Percentiles rank a stretch among this genome's conserved stretches.
phyloP scores from a whole-genome alignment of 2,113 vertebrate genomes.

The Thryonomys swinderianus region DNA sequence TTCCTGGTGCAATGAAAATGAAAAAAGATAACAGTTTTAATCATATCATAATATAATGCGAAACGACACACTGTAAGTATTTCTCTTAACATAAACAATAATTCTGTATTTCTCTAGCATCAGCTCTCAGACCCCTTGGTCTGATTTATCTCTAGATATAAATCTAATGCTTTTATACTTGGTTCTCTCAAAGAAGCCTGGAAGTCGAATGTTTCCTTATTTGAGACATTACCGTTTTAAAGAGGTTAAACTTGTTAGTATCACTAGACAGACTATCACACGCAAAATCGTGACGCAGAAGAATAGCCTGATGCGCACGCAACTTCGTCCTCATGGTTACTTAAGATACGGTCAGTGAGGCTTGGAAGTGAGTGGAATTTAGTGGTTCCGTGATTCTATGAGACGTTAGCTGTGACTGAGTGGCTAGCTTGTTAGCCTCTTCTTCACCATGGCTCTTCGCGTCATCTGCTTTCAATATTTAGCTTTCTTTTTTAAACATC shows the following conservation, averaged over 20 bases:
- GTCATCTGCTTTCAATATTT: not conserved
- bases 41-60: conserved; percentile 37
- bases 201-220: conserved; percentile 57
- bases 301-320: conserved; percentile 41
- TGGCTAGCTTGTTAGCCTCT: not conserved
- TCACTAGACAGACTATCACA: conserved; percentile 15
- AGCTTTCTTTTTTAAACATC: not conserved
- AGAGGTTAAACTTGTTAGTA: conserved; percentile 64
- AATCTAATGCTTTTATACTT: conserved; percentile 55
- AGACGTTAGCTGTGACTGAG: not conserved
- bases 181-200: conserved; percentile 61
- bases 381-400: conserved; percentile 46
- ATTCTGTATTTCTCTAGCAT: conserved; percentile 4
- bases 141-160: not conserved
- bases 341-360: conserved; percentile 63
- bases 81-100: conserved; percentile 58
- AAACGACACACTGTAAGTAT: not conserved
- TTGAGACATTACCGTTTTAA: conserved; percentile 68
- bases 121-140: conserved; percentile 14
- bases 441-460: conserved; percentile 15
- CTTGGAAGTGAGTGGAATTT: conserved; percentile 67
- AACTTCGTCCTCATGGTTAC: conserved; percentile 48
- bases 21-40: conserved; percentile 53
- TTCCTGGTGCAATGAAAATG: conserved; percentile 28
- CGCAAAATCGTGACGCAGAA: conserved; percentile 58